Conservation (phyloP, 2,888 invertebrate genomes). For the Acanthosepion esculentum region DNA sequence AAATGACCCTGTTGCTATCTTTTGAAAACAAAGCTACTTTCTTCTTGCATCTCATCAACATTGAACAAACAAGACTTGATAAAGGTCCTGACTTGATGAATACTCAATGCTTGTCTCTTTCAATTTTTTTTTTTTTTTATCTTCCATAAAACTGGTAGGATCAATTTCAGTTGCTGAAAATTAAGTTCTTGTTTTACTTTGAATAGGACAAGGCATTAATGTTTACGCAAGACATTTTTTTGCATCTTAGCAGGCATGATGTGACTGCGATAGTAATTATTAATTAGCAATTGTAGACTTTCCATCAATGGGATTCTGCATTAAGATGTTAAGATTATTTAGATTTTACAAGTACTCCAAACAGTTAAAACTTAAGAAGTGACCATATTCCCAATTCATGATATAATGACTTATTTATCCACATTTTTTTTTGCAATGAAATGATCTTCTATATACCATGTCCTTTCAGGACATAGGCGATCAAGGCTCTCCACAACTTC, state of each 20-base stretch:
- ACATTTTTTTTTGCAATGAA: neutral
- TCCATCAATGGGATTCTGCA: too few species aligned
- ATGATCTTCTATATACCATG: too few species aligned
- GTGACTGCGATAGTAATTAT: too few species aligned
- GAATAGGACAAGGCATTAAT: neutral
- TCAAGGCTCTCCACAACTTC: too few species aligned
- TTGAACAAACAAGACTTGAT: neutral
- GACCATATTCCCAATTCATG: neutral
- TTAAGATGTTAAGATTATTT: too few species aligned
- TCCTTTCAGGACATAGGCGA: neutral
- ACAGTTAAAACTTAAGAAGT: too few species aligned
- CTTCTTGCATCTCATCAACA: neutral
- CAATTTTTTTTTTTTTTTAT: neutral
- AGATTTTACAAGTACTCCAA: too few species aligned
- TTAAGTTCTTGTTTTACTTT: neutral
- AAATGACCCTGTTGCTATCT: neutral
- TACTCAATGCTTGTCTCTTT: neutral
- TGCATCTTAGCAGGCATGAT: neutral
- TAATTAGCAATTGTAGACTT: neutral
- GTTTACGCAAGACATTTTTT: neutral
- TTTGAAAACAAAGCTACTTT: neutral
- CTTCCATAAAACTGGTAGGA: neutral
- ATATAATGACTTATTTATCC: neutral
- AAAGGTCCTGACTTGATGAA: neutral
- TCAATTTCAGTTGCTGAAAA: neutral